phyloP scores from a whole-genome alignment of 2,888 invertebrate species.

The Nomada flava region DNA sequence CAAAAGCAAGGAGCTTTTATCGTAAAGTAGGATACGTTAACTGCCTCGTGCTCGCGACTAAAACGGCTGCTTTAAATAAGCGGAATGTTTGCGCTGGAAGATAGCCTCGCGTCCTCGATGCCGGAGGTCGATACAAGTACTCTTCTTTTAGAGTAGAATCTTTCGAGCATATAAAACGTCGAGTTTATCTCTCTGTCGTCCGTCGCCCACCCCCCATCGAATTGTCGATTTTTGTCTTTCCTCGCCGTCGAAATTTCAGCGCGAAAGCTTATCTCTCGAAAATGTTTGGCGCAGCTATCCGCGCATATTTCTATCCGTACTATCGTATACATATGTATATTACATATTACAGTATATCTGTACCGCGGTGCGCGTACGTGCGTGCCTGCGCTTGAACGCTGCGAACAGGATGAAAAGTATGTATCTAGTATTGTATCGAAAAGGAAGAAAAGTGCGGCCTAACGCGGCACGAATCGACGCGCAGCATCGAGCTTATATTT shows the following conservation, averaged over 20 bases:
- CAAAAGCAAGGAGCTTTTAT: conserved; percentile 72
- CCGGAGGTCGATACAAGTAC: conserved; percentile 50
- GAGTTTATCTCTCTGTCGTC: conserved; percentile 8
- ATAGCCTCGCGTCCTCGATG: conserved; percentile 62
- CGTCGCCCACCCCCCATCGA: background rate
- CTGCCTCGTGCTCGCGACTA: conserved; percentile 64
- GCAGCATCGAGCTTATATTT: conserved; percentile 76
- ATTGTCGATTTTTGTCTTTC: background rate
- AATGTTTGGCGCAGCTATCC: too few species aligned
- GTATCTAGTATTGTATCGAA: background rate
- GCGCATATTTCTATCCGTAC: too few species aligned
- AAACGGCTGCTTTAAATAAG: conserved; percentile 77
- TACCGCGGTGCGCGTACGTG: too few species aligned
- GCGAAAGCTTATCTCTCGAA: background rate
- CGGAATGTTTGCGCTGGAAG: conserved; percentile 77
- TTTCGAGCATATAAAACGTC: background rate
- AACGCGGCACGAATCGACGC: conserved; percentile 37
- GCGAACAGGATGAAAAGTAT: background rate
- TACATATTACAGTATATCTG: too few species aligned
- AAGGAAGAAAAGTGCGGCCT: conserved; percentile 27
- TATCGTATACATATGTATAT: too few species aligned
- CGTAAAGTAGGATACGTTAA: conserved; percentile 75
- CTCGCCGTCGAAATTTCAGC: background rate
- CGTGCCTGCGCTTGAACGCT: background rate
- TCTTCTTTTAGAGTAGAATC: conserved; percentile 30